phyloP scores from a whole-genome alignment of 2,113 vertebrate genomes.

The Capricornis sumatraensis region DNA sequence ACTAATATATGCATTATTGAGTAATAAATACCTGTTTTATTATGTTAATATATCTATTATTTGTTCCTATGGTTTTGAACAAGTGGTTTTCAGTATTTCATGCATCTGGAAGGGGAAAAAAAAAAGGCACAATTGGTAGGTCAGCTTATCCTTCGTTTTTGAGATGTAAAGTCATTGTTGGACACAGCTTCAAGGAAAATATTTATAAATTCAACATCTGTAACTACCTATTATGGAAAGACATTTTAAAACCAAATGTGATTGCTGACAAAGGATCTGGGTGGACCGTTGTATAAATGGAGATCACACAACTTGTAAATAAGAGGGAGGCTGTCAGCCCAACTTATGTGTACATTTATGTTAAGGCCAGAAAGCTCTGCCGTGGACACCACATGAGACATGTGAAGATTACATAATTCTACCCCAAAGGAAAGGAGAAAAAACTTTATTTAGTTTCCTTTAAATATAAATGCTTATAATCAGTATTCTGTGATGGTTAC shows the following conservation, averaged over 20 bases:
- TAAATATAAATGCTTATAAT: neutral
- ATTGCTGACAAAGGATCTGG: neutral
- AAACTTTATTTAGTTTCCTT: slow-evolving; percentile 25
- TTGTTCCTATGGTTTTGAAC: neutral
- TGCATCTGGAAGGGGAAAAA: neutral
- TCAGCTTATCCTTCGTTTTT: neutral
- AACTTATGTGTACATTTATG: neutral
- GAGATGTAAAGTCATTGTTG: slow-evolving; percentile 27
- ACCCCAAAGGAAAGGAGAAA: neutral
- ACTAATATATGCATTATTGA: neutral
- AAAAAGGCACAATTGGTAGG: neutral
- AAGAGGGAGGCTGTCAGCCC: neutral
- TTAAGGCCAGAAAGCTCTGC: neutral
- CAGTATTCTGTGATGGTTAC: slow-evolving; percentile 25
- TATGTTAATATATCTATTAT: neutral
- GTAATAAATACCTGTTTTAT: neutral
- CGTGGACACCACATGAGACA: neutral
- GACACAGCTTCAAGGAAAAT: slow-evolving; percentile 42
- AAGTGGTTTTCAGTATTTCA: neutral
- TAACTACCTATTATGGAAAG: slow-evolving; percentile 37
- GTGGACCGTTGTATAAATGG: neutral
- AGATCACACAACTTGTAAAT: neutral
- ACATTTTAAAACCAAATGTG: slow-evolving; percentile 42
- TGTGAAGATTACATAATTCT: neutral
- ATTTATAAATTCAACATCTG: slow-evolving; percentile 55